Base-by-base conservation (phyloP, 1,140 invertebrate species). In the Oscheius sp. region DNA sequence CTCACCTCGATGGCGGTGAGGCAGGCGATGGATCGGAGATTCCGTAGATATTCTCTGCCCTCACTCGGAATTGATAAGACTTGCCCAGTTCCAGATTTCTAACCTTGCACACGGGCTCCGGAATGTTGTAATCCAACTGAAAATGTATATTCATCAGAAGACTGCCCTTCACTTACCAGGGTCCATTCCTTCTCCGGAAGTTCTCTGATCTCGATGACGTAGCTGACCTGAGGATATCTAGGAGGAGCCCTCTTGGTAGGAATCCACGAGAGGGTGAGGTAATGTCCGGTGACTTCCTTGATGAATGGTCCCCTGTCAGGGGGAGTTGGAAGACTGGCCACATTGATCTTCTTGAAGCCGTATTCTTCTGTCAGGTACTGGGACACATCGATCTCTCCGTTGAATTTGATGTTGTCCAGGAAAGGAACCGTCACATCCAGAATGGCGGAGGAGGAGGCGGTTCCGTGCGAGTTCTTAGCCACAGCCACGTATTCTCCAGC, bases 41-140 rank as follows among this genome's bases (percentile, higher is more conserved):
- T n/a, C 94, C 94, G 81, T 92, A 93, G 84, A 93, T 93, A 84
- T 96, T 96, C 82, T 95, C 93, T 1, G 95, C 94, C n/a, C 93
- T 89, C 31, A 96, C 89, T 52, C 94, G 88, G 87, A 95, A 95
- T 82, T 83, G 82, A 71, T 83, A 83, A 13, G 78, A 80, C 55
- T 83, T 83, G 55, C 83, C 82, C 31, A 83, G 64, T 71, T 83
- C 82, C 29, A 83, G 42, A 62, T 84, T 84, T 31, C 82, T 74
- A n/a, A 83, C 83, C 68, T 83, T 83, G 67, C 82, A 83, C 2
- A 84, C 83, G 15, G 82, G 82, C 52, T 83, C 83, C 18, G 82
- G 83, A 61, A 83, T 80, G 73, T 83, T 83, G 78, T 82, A 83
- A 29, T 83, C 82, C 26, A 83, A 72, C 79, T 79, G 61, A 75